Conservation (phyloP, 2,888 invertebrate species). For the Caenorhabditis angaria region DNA sequence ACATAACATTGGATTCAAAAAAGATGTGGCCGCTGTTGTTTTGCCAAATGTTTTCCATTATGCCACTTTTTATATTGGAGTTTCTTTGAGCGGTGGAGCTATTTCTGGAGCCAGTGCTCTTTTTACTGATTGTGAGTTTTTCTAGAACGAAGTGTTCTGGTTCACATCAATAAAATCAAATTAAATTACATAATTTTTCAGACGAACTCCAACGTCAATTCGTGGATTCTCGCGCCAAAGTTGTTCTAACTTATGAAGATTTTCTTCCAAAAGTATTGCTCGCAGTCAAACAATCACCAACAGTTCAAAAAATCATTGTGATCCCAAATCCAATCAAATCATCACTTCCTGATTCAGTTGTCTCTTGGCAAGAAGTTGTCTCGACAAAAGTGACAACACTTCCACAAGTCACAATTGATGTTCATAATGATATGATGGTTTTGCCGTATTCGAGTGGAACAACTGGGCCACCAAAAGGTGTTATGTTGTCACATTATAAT, state of each 20-base stretch:
- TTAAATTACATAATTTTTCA: constrained; percentile 25
- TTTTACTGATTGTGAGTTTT: constrained; percentile 60
- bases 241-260: constrained; percentile 58
- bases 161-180: neutral
- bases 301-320: constrained; percentile 53
- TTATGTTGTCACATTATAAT: constrained; percentile 64
- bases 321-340: constrained; percentile 41
- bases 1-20: constrained; percentile 47
- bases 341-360: constrained; percentile 36
- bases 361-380: constrained; percentile 50
- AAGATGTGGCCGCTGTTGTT: constrained; percentile 52
- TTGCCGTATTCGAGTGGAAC: constrained; percentile 68
- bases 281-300: constrained; percentile 52
- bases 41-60: constrained; percentile 54
- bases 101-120: constrained; percentile 59
- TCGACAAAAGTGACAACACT: constrained; percentile 42
- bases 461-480: constrained; percentile 69
- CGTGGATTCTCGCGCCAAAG: constrained; percentile 55
- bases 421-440: constrained; percentile 56
- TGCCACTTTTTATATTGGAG: constrained; percentile 55
- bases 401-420: constrained; percentile 45
- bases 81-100: constrained; percentile 46
- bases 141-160: constrained; percentile 6
- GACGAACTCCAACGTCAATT: constrained; percentile 66
- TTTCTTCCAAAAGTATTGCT: constrained; percentile 58